phyloP scores from a whole-genome alignment of 1,140 invertebrate genomes.

The Drosophila pruinosa region DNA sequence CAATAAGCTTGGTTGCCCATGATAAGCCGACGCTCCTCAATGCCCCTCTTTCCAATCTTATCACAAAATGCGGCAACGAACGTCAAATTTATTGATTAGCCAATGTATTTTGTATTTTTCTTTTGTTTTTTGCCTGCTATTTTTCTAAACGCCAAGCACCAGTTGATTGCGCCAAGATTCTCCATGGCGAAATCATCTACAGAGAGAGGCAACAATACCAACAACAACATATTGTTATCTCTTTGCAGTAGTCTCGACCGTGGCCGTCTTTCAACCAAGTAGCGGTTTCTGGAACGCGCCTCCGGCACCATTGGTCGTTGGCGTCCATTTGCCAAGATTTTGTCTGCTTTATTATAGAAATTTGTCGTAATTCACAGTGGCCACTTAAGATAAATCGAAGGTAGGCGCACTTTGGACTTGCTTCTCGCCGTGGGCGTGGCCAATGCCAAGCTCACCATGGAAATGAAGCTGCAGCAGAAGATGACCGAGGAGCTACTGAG shows the following conservation, averaged over 20 bases:
- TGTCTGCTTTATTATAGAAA: constrained; percentile 80
- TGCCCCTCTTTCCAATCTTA: constrained; percentile 12
- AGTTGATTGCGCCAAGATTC: constrained; percentile 27
- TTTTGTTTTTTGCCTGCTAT: constrained; percentile 2
- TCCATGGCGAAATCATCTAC: constrained; percentile 50
- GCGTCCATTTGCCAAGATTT: constrained; percentile 67
- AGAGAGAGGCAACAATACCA: constrained; percentile 2
- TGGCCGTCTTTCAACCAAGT: constrained; percentile 48
- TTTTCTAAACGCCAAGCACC: not conserved
- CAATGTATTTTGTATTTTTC: not conserved
- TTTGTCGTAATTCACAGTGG: constrained; percentile 78
- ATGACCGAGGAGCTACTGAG: constrained; percentile 68
- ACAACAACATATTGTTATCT: constrained; percentile 63
- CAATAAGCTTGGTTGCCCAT: constrained; percentile 56
- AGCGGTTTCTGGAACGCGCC: constrained; percentile 62
- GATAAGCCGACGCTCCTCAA: constrained; percentile 40
- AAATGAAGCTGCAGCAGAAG: constrained; percentile 30
- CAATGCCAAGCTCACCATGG: constrained; percentile 24
- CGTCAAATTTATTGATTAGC: constrained; percentile 58
- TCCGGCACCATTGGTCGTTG: constrained; percentile 26
- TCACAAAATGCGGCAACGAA: constrained; percentile 25
- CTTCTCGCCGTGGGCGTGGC: constrained; percentile 30
- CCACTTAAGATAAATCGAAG: constrained; percentile 77
- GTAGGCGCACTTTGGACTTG: constrained; percentile 1
- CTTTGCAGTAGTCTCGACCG: constrained; percentile 20